Evolutionary conservation across 1,140 invertebrate genomes (phyloP).

Genomic region (Psix sp.): DNA sequence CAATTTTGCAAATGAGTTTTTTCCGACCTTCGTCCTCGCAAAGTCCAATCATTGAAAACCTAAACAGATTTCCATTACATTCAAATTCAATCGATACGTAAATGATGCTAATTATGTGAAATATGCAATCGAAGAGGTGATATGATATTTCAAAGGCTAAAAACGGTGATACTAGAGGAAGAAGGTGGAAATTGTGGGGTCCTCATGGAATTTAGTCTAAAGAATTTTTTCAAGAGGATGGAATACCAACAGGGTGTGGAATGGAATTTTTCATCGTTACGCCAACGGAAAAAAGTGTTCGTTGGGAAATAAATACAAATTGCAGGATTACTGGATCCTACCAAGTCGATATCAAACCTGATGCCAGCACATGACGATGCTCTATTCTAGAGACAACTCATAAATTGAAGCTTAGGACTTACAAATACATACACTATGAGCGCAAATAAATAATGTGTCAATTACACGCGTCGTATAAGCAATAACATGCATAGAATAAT

Average conservation of each 20-base stretch:
- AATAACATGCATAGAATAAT: no score
- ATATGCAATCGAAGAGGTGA: constrained; percentile 39
- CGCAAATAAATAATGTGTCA: constrained; percentile 13
- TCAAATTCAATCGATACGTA: no score
- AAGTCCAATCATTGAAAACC: no score
- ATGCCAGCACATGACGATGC: constrained; percentile 57
- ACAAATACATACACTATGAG: background rate
- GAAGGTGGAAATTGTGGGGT: constrained; percentile 40
- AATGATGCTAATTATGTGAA: constrained; percentile 49
- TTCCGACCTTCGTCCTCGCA: no score
- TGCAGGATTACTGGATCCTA: constrained; percentile 74
- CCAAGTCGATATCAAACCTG: constrained; percentile 63
- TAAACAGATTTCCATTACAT: no score
- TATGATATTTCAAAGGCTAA: constrained; percentile 43
- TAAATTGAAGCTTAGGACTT: constrained; percentile 62
- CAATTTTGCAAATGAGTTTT: no score
- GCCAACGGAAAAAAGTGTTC: constrained; percentile 64
- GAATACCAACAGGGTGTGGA: constrained; percentile 65
- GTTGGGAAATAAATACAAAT: constrained; percentile 77
- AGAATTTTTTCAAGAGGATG: constrained; percentile 66
- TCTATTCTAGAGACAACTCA: constrained; percentile 69
- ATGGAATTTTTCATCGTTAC: constrained; percentile 76
- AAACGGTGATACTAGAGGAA: constrained; percentile 48
- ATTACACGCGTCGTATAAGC: background rate
- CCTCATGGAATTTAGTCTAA: constrained; percentile 61